Conservation (phyloP, 2,113 vertebrate species). For the Cavia porcellus region DNA sequence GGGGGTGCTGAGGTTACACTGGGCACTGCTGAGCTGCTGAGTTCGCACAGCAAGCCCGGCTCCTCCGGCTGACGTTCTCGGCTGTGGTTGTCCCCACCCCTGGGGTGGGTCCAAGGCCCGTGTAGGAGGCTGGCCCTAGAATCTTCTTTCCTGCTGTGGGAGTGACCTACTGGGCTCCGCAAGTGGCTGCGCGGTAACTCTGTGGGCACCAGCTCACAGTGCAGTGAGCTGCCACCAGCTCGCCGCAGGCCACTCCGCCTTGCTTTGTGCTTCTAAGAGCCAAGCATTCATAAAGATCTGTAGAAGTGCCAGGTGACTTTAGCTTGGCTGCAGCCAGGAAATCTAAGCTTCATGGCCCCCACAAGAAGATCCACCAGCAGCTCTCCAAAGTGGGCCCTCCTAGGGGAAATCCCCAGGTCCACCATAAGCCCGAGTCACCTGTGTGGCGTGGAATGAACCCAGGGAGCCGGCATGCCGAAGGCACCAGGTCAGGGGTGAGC, state of each 20-base stretch:
- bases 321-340: background rate
- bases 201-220: background rate
- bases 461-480: background rate
- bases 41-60: background rate
- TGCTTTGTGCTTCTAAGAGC: background rate
- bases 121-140: background rate
- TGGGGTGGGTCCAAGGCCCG: no score
- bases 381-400: no score
- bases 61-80: background rate
- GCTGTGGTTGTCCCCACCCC: background rate
- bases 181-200: background rate
- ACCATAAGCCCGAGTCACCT: background rate
- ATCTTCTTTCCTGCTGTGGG: background rate
- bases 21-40: background rate
- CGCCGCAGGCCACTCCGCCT: background rate
- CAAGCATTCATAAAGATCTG: background rate
- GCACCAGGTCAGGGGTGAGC: background rate
- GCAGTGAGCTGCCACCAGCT: accelerated
- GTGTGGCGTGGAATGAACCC: background rate
- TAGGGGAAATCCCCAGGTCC: background rate
- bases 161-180: background rate
- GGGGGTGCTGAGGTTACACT: background rate
- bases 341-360: background rate
- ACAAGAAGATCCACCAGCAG: background rate
- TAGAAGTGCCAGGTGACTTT: background rate